A percentile compares a stretch with the other conserved stretches of the same genome.
These are phyloP conservation scores for Acronicta leporina DNA, from an alignment of 2,888 invertebrate species.

Conservation along the genomic window DNA sequence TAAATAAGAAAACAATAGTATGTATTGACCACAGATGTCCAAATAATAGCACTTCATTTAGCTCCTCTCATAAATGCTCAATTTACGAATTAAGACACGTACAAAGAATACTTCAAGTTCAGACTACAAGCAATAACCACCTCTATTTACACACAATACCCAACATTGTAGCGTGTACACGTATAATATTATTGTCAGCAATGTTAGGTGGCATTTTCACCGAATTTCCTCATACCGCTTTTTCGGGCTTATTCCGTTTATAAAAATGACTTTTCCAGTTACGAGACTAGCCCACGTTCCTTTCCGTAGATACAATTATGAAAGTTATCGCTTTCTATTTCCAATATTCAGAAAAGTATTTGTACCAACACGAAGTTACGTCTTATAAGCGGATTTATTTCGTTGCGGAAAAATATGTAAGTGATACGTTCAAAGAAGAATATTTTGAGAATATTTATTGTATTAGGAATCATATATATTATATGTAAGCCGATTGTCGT, in stretches of 20 bases:
- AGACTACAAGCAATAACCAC: constrained; percentile 28
- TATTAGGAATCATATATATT: too few species aligned
- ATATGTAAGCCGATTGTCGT: too few species aligned
- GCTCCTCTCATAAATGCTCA: not conserved
- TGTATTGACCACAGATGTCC: not conserved
- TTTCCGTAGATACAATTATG: constrained; percentile 12
- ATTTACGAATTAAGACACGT: constrained; percentile 22
- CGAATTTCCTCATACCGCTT: constrained; percentile 20
- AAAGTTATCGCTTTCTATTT: constrained; percentile 17
- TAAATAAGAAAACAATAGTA: too few species aligned
- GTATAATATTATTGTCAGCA: constrained; percentile 16
- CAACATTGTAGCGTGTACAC: constrained; percentile 14
- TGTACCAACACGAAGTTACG: not conserved
- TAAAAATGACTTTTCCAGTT: constrained; percentile 20
- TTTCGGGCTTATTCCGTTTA: constrained; percentile 11
- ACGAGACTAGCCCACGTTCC: constrained; percentile 1
- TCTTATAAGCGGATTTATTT: not conserved
- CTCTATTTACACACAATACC: constrained; percentile 19
- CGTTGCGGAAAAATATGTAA: not conserved
- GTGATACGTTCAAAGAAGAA: too few species aligned
- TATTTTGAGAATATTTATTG: too few species aligned
- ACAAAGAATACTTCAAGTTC: constrained; percentile 9
- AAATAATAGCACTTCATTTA: constrained; percentile 15
- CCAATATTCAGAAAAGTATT: constrained; percentile 13
- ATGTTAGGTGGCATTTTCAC: constrained; percentile 14